Percentiles rank a stretch among this genome's conserved stretches.
phyloP scores from a whole-genome alignment of 2,797 vertebrate genomes.

The Sebastes wilsoni region DNA sequence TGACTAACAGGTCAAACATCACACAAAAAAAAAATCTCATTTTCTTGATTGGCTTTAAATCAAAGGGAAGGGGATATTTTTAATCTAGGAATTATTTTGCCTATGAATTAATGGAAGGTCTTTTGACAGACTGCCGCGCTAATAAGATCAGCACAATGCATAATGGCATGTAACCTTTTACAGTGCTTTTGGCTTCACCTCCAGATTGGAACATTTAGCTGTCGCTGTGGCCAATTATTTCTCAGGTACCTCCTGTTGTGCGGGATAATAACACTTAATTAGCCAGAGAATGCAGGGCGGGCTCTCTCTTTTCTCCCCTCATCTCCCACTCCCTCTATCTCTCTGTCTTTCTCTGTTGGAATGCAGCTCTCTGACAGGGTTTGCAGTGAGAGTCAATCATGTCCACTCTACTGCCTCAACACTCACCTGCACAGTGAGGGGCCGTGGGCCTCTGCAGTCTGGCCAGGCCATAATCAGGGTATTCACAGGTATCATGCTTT shows the following conservation, averaged over 20 bases:
- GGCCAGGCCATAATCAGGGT: conserved; percentile 68
- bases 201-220: conserved; percentile 84
- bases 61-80: conserved; percentile 42
- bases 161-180: conserved; percentile 82
- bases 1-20: conserved; percentile 42
- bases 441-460: conserved; percentile 45
- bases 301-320: conserved; percentile 32
- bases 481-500: conserved; percentile 75
- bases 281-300: conserved; percentile 69
- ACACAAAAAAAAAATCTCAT: conserved; percentile 36
- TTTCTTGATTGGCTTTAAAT: conserved; percentile 50
- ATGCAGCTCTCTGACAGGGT: conserved; percentile 51
- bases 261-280: conserved; percentile 85
- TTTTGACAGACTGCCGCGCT: conserved; percentile 70
- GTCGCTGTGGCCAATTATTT: conserved; percentile 85
- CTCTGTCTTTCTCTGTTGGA: conserved; percentile 58
- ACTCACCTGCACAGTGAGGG: conserved; percentile 71
- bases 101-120: conserved; percentile 58
- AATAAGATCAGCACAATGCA: conserved; percentile 78
- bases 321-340: conserved; percentile 38
- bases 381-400: conserved; percentile 77
- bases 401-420: conserved; percentile 67
- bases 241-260: conserved; percentile 83
- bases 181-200: conserved; percentile 77
- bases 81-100: conserved; percentile 48